Conservation (phyloP, 1,140 invertebrate species). For the Drosophila sucinea region DNA sequence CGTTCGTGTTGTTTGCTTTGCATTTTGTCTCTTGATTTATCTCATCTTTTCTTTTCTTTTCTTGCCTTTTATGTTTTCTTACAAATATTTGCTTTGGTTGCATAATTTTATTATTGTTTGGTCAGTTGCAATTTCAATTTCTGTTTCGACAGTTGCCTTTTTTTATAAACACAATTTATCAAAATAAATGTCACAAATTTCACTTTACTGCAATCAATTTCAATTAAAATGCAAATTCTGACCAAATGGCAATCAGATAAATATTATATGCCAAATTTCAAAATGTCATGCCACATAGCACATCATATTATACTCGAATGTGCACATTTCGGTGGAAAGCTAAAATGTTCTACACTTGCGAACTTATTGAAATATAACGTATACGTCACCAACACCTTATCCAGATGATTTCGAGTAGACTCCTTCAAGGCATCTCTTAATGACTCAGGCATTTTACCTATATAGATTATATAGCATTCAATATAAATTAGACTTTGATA, state of each 20-base stretch:
- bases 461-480: no score
- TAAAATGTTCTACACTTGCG: neutral
- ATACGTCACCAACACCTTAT: no score
- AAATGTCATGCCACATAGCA: slow-evolving; percentile 32
- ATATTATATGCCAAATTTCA: slow-evolving; percentile 40
- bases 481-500: no score
- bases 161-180: slow-evolving; percentile 44
- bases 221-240: slow-evolving; percentile 57
- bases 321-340: slow-evolving; percentile 19
- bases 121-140: slow-evolving; percentile 32
- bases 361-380: no score
- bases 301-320: slow-evolving; percentile 27
- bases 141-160: slow-evolving; percentile 7
- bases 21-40: slow-evolving; percentile 60
- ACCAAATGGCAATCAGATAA: slow-evolving; percentile 31
- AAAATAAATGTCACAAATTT: slow-evolving; percentile 61
- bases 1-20: slow-evolving; percentile 60
- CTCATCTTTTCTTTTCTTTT: slow-evolving; percentile 28
- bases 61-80: slow-evolving; percentile 13
- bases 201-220: slow-evolving; percentile 60
- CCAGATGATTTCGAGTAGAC: no score
- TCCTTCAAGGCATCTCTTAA: no score
- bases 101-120: slow-evolving; percentile 59
- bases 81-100: slow-evolving; percentile 64
- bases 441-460: no score